Conservation (phyloP, 2,113 vertebrate genomes). For the Rhabdornis inornatus region DNA sequence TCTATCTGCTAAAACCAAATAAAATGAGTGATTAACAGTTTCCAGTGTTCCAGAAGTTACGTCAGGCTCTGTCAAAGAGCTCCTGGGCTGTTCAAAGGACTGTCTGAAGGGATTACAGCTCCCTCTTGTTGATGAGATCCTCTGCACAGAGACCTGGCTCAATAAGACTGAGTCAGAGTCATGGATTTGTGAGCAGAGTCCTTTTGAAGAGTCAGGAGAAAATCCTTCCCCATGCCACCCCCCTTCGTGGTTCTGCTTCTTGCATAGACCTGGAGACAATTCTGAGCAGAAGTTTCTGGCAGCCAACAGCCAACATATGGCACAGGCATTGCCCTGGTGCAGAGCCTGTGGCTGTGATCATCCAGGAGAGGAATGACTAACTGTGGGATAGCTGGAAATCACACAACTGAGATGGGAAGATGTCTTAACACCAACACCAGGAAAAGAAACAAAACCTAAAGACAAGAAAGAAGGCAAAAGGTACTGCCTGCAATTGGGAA, state of each 20-base stretch:
- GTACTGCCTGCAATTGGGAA: neutral
- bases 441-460: neutral
- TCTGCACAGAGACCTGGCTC: neutral
- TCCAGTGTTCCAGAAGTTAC: neutral
- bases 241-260: neutral
- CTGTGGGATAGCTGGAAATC: neutral
- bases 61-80: neutral
- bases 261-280: neutral
- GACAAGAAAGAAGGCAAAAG: neutral
- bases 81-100: slow-evolving; percentile 24
- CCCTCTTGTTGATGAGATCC: neutral
- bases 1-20: neutral
- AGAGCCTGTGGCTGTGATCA: neutral
- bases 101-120: slow-evolving; percentile 37
- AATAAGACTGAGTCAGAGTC: neutral
- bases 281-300: neutral
- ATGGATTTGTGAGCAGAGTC: neutral
- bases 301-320: neutral
- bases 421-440: neutral
- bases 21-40: neutral
- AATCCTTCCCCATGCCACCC: neutral
- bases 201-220: neutral
- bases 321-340: neutral
- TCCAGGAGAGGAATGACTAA: neutral
- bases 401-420: neutral